Evolutionary conservation across 2,888 invertebrate genomes (phyloP), one percentile per base, ranked within the genome.

Genomic region (Serrognathus titanus): DNA sequence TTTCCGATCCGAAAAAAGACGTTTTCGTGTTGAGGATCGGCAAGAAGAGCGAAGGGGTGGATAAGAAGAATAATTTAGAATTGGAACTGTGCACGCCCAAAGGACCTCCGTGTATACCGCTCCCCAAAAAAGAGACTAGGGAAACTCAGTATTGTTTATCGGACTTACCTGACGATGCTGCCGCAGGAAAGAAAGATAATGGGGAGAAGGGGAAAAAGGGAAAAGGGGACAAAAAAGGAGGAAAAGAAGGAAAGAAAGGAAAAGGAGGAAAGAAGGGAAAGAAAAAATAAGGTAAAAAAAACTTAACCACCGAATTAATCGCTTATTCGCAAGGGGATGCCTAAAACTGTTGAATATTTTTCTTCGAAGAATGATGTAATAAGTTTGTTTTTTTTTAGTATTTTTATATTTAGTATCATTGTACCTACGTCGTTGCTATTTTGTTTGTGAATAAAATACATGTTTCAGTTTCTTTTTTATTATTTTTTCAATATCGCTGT

Each of bases 61-160:
- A 85, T 58, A 89, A 89, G 76, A 87, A 87, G 72, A 83, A 82
- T 51, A 86, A 82, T 51, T 78, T 88, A 73, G 83, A 90, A 79
- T 80, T 90, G 64, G 90, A 90, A 67, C 74, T 90, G 68, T 82
- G 85, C 51, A 90, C 90, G 0, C 90, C 90, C 0, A 85, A 86
- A 57, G 85, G 85, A 0, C 84, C 85, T 0, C 81, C 84, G 0
- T 79, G 81, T 35, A 71, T 79, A 13, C 82, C 82, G 9, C 84
- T 85, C 1, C 78, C 83, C 0, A 80, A 83, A 35, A 84, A 84
- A 66, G 83, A 83, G 49, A 87, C 88, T 11, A 80, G 85, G 11
- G 83, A 85, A 63, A 83, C 86, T 12, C 90, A 90, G 69, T 85
- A 85, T 57, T 83, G 83, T 55, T 84, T 85, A n/a, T 79, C 79